Base-by-base conservation (phyloP, 2,797 vertebrate genomes). In the Acanthis flammea region DNA sequence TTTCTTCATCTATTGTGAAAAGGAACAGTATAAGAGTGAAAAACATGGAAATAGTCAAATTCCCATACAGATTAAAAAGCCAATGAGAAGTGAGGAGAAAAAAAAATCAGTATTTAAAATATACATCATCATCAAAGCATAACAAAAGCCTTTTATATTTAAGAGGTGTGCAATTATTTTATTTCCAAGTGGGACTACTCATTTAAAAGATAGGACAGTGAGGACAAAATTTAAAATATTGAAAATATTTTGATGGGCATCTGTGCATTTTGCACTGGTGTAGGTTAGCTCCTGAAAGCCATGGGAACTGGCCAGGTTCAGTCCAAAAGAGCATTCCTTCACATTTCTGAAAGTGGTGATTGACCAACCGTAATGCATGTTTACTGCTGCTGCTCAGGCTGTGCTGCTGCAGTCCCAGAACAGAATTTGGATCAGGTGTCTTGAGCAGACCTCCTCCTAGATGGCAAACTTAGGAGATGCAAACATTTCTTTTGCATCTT, bases 401-500 rank as follows among this genome's bases (percentile, higher is more conserved):
- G 31, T 6, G 2, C 71, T 54, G 76, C 48, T 76, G 78, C 76
- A 57, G 62, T 28, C 65, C 39, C 45, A 61, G 82, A 90, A 41
- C 3, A 82, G n/a, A 76, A 84, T 95, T 92, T n/a, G 72, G 84
- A 44, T 82, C 72, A 93, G 19, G 28, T 65, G 28, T 83, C 80
- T 75, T n/a, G 45, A 86, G 84, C 90, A 95, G 87, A 84, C 60
- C 67, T 94, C 78, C 67, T 94, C 86, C 88, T 68, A 31, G 84
- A 75, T 60, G 91, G 89, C 92, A 94, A 94, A 80, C 0, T 4
- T 79, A 78, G 3, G 5, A 86, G 86, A 81, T 45, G 8, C 60
- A 88, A 84, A 84, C 58, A 57, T 53, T 70, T 94, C 66, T 92
- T 96, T 90, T 93, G 85, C 70, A 78, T 90, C 68, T 94, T 74